Percentiles rank a stretch among this genome's conserved stretches.
Conservation (phyloP, 2,113 vertebrate species). For the Gobio gobio region DNA sequence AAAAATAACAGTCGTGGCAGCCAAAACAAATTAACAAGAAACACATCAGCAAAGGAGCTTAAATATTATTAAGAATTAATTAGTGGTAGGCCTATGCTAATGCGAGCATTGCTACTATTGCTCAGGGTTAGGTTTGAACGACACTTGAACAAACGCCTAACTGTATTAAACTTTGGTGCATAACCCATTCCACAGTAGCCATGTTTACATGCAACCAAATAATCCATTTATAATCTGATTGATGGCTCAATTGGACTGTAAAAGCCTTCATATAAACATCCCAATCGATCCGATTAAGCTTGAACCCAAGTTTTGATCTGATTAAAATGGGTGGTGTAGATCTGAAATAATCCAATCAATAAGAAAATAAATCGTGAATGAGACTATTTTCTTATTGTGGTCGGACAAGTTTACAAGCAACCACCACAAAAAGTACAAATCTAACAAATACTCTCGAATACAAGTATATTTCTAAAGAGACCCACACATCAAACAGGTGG, state of each 20-base stretch:
- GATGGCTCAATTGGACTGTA: not conserved
- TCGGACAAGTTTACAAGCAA: not conserved
- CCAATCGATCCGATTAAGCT: not conserved
- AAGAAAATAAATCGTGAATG: not conserved
- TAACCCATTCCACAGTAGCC: not conserved
- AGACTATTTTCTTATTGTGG: not conserved
- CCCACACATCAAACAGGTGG: not conserved
- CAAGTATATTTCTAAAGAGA: not conserved
- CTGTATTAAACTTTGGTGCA: not conserved
- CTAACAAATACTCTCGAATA: not conserved
- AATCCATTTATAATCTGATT: not conserved
- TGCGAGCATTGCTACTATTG: not conserved
- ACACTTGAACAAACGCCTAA: not conserved
- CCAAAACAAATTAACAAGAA: conserved; percentile 19
- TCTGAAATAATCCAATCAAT: not conserved
- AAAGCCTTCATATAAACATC: not conserved
- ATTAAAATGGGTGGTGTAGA: not conserved
- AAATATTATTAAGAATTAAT: conserved; percentile 16
- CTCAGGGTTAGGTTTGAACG: not conserved
- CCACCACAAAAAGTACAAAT: not conserved
- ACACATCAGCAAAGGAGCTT: not conserved
- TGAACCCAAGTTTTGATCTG: not conserved
- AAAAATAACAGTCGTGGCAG: not conserved
- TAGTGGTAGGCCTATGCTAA: not conserved
- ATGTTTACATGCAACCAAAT: not conserved